Evolutionary conservation across 2,888 invertebrate genomes (phyloP).

Genomic region (Bembecia ichneumoniformis): DNA sequence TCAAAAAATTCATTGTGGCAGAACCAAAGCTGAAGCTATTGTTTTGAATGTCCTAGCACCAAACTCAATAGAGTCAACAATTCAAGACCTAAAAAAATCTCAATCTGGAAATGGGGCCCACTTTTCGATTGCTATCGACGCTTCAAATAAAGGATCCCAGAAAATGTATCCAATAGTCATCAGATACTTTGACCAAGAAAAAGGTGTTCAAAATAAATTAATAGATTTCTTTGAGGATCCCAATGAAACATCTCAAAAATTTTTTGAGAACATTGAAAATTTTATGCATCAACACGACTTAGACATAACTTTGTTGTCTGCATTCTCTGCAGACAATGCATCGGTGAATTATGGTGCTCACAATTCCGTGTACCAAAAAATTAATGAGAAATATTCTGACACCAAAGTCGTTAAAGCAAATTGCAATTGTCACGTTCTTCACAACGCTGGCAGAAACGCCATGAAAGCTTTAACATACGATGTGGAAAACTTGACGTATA

Average conservation of each 20-base stretch:
- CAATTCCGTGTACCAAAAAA: constrained; percentile 10
- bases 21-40: constrained; percentile 3
- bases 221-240: not conserved
- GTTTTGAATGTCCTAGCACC: constrained; percentile 2
- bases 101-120: constrained; percentile 1
- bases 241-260: not conserved
- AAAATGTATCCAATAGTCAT: constrained; percentile 4
- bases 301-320: not conserved
- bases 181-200: not conserved
- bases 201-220: not conserved
- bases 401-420: constrained; percentile 7
- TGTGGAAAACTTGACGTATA: constrained; percentile 20
- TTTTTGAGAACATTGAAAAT: not conserved
- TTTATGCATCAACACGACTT: not conserved
- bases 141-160: constrained; percentile 4
- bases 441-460: constrained; percentile 8
- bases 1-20: constrained; percentile 2
- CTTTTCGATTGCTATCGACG: constrained; percentile 3
- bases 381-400: constrained; percentile 7
- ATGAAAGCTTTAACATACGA: constrained; percentile 10
- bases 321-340: not conserved
- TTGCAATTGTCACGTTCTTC: constrained; percentile 9
- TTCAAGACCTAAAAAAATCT: constrained; percentile 1
- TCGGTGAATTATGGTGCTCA: not conserved
- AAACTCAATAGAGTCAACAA: constrained; percentile 1